Evolutionary conservation across 2,113 vertebrate species (phyloP).

Genomic region (Theristicus caerulescens): DNA sequence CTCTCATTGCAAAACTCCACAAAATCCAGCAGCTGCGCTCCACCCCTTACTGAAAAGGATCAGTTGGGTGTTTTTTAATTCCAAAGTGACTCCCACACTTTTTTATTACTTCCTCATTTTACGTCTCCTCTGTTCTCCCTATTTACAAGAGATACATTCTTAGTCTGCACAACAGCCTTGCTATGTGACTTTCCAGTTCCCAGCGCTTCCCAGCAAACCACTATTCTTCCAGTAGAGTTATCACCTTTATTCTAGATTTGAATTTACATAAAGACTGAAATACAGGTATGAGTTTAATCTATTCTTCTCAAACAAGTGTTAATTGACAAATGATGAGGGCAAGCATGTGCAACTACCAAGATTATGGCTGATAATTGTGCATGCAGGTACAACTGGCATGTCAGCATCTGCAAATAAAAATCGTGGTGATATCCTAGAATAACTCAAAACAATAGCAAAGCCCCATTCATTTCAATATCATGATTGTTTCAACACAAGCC

Average conservation of each 20-base stretch:
- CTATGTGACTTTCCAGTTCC: not conserved
- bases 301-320: slow-evolving; percentile 7
- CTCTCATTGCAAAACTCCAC: not conserved
- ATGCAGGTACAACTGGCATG: not conserved
- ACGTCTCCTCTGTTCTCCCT: not conserved
- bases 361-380: not conserved
- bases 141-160: not conserved
- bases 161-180: not conserved
- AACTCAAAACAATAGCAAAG: not conserved
- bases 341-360: not conserved
- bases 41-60: not conserved
- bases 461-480: not conserved
- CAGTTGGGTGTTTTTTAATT: not conserved
- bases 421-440: not conserved
- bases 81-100: not conserved
- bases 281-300: not conserved
- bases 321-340: slow-evolving; percentile 30
- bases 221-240: not conserved
- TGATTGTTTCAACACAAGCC: slow-evolving; percentile 10
- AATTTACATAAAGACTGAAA: not conserved
- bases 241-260: not conserved
- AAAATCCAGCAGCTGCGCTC: not conserved
- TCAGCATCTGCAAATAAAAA: slow-evolving; percentile 38
- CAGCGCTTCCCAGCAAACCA: not conserved
- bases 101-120: not conserved